Evolutionary conservation across 2,113 vertebrate species (phyloP), one percentile per base, ranked within the genome.

Genomic region (Heptranchias perlo): DNA sequence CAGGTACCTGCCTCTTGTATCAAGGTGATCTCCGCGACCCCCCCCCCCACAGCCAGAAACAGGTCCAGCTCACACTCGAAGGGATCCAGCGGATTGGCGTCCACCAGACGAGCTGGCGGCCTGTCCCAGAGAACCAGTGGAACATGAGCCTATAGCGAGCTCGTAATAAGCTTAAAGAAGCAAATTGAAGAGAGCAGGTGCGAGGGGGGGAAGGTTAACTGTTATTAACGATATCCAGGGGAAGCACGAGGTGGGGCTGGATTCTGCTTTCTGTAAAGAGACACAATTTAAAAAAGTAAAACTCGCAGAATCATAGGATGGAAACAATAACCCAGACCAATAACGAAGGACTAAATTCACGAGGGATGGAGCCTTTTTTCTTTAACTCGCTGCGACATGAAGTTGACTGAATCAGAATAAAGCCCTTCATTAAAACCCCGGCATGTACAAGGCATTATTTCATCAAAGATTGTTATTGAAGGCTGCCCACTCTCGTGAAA

Each of bases 371-470:
- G 11, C 13, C 28, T 65, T 54, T 35, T 44, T n/a, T 64, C 47
- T 96, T 52, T 96, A 16, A 47, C n/a, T 21, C 47, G 67, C 65
- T 96, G 49, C 39, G 58, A 31, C 8, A 86, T 35, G 39, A 86
- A 76, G 14, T 86, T 96, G 52, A 64, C 49, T 47, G 96, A 61
- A 44, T 98, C 98, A 97, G 98, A 98, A 98, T 98, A 98, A 98
- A 98, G 98, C 97, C 98, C 98, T 98, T 99, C 98, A 99, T 99
- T 99, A 99, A 98, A 98, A 98, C 98, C 98, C 98, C 98, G 97
- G 98, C 98, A 98, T 98, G 98, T 98, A 98, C 98, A 99, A 98
- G 98, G 98, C 99, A 98, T 99, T 98, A 99, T 98, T 99, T 98
- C 98, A 98, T 98, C 98, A 98, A 98, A 98, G 99, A 99, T 99